These are phyloP conservation scores for Cheirogaleus medius DNA, from an alignment of 2,113 vertebrate species.

Conservation along the genomic window DNA sequence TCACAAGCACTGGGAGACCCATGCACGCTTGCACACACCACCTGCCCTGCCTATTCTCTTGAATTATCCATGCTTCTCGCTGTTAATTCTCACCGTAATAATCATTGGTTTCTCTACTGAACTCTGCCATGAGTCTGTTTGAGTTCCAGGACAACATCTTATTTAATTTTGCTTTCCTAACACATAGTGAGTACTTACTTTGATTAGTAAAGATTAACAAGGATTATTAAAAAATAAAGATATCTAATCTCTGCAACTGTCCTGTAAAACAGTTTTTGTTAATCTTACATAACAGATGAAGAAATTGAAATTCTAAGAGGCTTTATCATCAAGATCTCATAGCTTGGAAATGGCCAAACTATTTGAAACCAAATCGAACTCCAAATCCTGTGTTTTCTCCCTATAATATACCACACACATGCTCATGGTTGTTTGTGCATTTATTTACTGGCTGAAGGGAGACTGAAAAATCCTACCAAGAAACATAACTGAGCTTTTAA, in stretches of 20 bases:
- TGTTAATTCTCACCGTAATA: not conserved
- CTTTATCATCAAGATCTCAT: not conserved
- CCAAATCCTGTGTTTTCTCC: not conserved
- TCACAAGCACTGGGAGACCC: accelerated
- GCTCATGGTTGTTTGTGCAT: no score
- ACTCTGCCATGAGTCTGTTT: not conserved
- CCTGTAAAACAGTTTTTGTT: not conserved
- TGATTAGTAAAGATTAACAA: not conserved
- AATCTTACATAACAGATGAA: not conserved
- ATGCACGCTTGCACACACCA: not conserved
- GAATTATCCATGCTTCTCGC: not conserved
- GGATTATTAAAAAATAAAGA: not conserved
- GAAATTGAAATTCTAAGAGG: not conserved
- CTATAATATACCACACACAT: accelerated
- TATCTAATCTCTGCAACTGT: not conserved
- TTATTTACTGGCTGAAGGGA: not conserved
- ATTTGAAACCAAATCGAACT: not conserved
- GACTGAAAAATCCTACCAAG: not conserved
- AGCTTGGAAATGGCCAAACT: not conserved
- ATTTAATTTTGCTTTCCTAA: not conserved
- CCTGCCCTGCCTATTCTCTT: no score
- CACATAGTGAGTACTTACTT: not conserved
- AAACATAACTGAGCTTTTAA: not conserved
- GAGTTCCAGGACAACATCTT: not conserved
- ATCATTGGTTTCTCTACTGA: not conserved